Evolutionary conservation across 2,888 invertebrate genomes (phyloP).

Genomic region (Trilocha varians): DNA sequence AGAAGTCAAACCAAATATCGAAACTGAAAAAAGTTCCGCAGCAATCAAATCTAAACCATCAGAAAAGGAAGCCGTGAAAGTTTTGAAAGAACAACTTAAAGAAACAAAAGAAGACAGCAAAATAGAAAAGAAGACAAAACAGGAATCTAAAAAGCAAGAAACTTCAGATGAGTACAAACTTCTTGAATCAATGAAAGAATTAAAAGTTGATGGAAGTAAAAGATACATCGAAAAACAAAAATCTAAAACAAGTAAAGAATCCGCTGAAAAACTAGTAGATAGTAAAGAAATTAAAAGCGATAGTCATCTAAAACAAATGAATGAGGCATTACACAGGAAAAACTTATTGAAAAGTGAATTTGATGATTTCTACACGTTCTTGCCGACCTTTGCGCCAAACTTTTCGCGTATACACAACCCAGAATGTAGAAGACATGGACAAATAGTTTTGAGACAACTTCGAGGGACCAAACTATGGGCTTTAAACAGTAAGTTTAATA

Average conservation of each 20-base stretch:
- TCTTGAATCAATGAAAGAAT: slow-evolving; percentile 2
- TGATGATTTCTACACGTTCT: slow-evolving; percentile 75
- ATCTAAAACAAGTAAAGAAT: slow-evolving; percentile 1
- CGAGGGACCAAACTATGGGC: slow-evolving; percentile 81
- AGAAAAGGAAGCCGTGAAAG: slow-evolving; percentile 12
- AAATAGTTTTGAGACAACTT: slow-evolving; percentile 78
- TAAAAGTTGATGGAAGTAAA: background rate
- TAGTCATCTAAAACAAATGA: slow-evolving; percentile 44
- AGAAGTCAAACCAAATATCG: slow-evolving; percentile 15
- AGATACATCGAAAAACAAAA: background rate
- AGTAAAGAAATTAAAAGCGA: slow-evolving; percentile 30
- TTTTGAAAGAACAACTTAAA: slow-evolving; percentile 14
- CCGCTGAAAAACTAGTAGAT: slow-evolving; percentile 18
- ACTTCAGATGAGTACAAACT: slow-evolving; percentile 4
- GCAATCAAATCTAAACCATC: slow-evolving; percentile 11
- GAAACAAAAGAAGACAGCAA: slow-evolving; percentile 18
- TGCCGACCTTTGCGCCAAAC: slow-evolving; percentile 80
- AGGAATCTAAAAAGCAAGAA: slow-evolving; percentile 1
- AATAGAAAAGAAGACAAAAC: slow-evolving; percentile 17
- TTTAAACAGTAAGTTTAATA: slow-evolving; percentile 80
- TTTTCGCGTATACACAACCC: slow-evolving; percentile 76
- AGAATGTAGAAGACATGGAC: slow-evolving; percentile 79
- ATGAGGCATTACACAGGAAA: slow-evolving; percentile 49
- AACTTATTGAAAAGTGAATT: slow-evolving; percentile 70
- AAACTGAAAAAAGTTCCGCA: slow-evolving; percentile 15